Base-by-base conservation (phyloP, 2,888 invertebrate species). In the Melikaiella ostensackeni region DNA sequence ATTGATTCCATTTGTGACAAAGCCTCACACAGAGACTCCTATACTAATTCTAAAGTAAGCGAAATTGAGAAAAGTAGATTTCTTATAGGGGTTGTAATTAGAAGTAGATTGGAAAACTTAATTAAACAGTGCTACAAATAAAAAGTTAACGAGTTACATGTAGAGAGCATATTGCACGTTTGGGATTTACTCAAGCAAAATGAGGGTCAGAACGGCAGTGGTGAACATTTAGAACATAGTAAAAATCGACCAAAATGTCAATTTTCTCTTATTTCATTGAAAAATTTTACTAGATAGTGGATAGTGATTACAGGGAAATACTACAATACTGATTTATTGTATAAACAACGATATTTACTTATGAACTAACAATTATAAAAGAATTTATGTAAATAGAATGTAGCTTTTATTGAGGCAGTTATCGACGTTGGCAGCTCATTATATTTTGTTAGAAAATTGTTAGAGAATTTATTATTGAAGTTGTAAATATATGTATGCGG, bases 191-290 rank as follows among this genome's bases (percentile, higher is more conserved):
- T 55, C 19, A 50, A 70, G 50, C 70, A 30, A 46, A 46, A 55
- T 50, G 50, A 42, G 30, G n/a, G 70, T 70, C 50, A 70, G 70
- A 70, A 30, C 30, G 33, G 50, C 70, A 55, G 70, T 50, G 70
- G 70, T 70, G 50, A 50, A 30, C 21, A 70, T 70, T 55, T 70
- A 70, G 70, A 70, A 50, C 42, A 7, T 70, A 50, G 50, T 27
- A 50, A 70, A 70, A 70, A 55, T 55, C 70, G 70, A 70, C 70
- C 70, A 70, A 70, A 55, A 70, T 70, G 70, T 70, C 70, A 70
- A 70, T 70, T 50, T 70, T 55, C 30, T 70, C 70, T 70, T 70
- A n/a, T 50, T 55, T 70, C 33, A n/a, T 50, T 64, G 27, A 13
- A 30, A 70, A 27, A 8, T 33, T 70, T 70, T 8, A 70, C 30